Conservation (phyloP, 2,113 vertebrate genomes). For the Alligator sinensis region DNA sequence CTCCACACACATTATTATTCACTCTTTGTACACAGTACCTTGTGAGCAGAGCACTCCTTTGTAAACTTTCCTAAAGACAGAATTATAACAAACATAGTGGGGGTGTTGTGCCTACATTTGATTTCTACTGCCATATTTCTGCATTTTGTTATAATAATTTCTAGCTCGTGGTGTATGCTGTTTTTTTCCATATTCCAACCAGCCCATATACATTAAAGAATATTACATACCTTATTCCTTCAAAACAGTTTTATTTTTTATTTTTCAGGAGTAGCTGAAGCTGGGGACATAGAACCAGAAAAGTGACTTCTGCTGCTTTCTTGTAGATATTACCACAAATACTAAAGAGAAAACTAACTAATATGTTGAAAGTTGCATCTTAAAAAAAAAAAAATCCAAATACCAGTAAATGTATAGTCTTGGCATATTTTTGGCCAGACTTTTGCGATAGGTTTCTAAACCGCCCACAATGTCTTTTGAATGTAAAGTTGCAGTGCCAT, state of each 20-base stretch:
- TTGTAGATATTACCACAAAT: neutral
- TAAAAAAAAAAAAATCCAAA: neutral
- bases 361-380: neutral
- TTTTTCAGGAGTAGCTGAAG: neutral
- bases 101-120: neutral
- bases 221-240: neutral
- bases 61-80: neutral
- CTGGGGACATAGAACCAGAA: neutral
- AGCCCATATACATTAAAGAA: neutral
- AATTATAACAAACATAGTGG: neutral
- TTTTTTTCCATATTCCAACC: neutral
- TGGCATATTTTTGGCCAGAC: neutral
- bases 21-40: neutral
- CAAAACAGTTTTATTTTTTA: neutral
- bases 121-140: neutral
- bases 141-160: neutral
- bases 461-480: neutral
- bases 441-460: neutral
- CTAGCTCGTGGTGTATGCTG: neutral
- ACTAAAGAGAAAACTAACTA: neutral
- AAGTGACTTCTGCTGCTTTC: neutral
- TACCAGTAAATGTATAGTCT: neutral
- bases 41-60: neutral
- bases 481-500: conserved; percentile 21
- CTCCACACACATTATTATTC: neutral